phyloP scores from a whole-genome alignment of 2,113 vertebrate species.

The Prunella himalayana region DNA sequence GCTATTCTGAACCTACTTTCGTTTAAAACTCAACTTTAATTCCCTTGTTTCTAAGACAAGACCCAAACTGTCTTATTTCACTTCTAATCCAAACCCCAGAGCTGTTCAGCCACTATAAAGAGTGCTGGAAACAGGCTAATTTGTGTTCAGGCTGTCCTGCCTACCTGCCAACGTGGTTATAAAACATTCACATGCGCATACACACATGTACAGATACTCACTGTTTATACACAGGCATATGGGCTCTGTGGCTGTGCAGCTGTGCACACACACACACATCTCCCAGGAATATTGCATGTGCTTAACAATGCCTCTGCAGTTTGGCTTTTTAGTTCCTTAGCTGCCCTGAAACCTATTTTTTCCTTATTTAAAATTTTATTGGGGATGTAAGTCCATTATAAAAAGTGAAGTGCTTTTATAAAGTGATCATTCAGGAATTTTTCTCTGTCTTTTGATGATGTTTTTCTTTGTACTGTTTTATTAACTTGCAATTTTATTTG shows the following conservation, averaged over 20 bases:
- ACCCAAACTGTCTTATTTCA: neutral
- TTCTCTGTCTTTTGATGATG: neutral
- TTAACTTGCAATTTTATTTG: neutral
- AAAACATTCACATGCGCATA: neutral
- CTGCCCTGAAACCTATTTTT: neutral
- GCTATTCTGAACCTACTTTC: neutral
- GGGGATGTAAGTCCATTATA: neutral
- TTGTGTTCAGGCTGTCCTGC: neutral
- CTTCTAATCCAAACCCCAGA: neutral
- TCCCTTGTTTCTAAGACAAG: neutral
- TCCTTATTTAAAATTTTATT: neutral
- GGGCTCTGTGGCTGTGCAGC: constrained; percentile 27
- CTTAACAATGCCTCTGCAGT: neutral
- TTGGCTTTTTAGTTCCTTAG: neutral
- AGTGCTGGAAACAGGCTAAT: neutral
- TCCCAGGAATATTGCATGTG: neutral
- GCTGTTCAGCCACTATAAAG: neutral
- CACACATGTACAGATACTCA: neutral
- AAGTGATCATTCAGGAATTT: neutral
- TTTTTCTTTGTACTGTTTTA: neutral
- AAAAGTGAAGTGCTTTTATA: neutral
- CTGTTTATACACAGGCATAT: constrained; percentile 25
- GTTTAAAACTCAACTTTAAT: neutral
- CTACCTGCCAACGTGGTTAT: constrained; percentile 11
- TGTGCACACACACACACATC: constrained; percentile 35